Conservation (phyloP, 1,140 invertebrate species). For the Drosophila nebulosa region DNA sequence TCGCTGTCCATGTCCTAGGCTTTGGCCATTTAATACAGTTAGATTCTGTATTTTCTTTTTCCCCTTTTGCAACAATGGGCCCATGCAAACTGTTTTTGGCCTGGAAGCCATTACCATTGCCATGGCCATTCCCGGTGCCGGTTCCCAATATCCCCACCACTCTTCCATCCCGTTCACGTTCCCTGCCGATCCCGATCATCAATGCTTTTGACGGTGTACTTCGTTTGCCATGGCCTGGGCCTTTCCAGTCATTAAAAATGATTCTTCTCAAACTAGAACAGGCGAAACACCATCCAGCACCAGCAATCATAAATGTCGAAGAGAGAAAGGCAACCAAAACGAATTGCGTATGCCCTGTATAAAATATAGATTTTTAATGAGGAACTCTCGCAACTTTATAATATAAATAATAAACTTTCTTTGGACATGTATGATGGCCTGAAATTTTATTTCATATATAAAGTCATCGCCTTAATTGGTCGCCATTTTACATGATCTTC, state of each 20-base stretch:
- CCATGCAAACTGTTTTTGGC: conserved; percentile 65
- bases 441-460: too few relatives aligned
- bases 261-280: conserved; percentile 74
- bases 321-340: conserved; percentile 31
- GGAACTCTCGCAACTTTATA: neutral
- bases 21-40: conserved; percentile 75
- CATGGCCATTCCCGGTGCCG: conserved; percentile 11
- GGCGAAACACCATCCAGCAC: conserved; percentile 30
- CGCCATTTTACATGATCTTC: too few relatives aligned
- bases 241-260: conserved; percentile 70
- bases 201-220: conserved; percentile 37
- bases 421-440: neutral
- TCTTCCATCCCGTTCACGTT: neutral
- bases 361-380: neutral
- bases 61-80: conserved; percentile 32
- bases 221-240: conserved; percentile 21
- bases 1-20: conserved; percentile 42
- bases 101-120: conserved; percentile 55
- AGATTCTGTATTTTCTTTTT: conserved; percentile 40
- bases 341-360: conserved; percentile 37
- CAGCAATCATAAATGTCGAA: conserved; percentile 42
- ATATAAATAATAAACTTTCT: neutral
- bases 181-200: conserved; percentile 15
- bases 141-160: neutral
- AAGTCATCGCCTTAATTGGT: too few relatives aligned